These are phyloP conservation scores for Hypsopygia costalis DNA, from an alignment of 2,888 invertebrate genomes.

Conservation along the genomic window DNA sequence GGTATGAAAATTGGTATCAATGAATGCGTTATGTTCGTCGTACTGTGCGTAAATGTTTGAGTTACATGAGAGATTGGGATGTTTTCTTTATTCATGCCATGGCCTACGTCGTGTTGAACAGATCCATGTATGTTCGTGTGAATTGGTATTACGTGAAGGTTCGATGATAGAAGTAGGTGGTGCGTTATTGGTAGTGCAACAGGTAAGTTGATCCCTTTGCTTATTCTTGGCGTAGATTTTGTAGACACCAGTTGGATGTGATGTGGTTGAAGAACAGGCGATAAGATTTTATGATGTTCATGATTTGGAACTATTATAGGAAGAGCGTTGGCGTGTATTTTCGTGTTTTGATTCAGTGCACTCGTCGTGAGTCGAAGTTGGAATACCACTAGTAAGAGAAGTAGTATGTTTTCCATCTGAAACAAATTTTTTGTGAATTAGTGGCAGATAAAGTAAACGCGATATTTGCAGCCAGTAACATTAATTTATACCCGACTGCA, in stretches of 20 bases:
- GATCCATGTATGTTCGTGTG: conserved; percentile 40
- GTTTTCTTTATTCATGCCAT: conserved; percentile 34
- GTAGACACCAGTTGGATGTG: conserved; percentile 6
- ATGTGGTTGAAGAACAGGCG: conserved; percentile 5
- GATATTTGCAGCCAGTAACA: no score
- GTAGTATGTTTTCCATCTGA: conserved; percentile 44
- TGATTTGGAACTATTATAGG: conserved; percentile 21
- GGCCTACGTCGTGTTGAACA: conserved; percentile 33
- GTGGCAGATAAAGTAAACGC: no score
- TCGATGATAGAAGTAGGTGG: conserved; percentile 38
- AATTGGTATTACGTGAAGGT: conserved; percentile 55
- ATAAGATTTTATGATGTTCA: conserved; percentile 5
- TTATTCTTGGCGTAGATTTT: conserved; percentile 23
- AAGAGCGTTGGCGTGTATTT: conserved; percentile 14
- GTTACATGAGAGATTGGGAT: conserved; percentile 33
- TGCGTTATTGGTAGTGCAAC: conserved; percentile 39
- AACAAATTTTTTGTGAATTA: conserved; percentile 16
- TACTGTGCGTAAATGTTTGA: conserved; percentile 38
- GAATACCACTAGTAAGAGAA: conserved; percentile 28
- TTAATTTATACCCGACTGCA: no score
- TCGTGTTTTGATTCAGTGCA: conserved; percentile 27
- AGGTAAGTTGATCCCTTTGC: conserved; percentile 39
- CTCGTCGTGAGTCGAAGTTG: conserved; percentile 28
- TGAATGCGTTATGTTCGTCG: conserved; percentile 41
- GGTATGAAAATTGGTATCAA: conserved; percentile 42